Base-by-base conservation (phyloP, 2,113 vertebrate species). In the Corvus cornix region DNA sequence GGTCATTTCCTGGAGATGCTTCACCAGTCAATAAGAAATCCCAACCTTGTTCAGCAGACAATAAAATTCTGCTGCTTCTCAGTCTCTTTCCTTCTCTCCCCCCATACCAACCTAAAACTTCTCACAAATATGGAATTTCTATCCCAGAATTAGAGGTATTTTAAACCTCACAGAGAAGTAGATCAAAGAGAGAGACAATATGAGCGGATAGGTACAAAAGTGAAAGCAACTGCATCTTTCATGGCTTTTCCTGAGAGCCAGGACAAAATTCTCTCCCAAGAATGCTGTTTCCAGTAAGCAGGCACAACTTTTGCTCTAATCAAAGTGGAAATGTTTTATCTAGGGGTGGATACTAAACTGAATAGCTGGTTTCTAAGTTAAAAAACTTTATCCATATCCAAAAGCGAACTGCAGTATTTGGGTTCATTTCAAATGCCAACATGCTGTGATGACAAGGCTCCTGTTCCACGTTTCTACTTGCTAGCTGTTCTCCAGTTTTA, bases 21-120 rank as follows among this genome's bases (percentile, higher is more conserved):
- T 92, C 48, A 75, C 9, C 27, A 76, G 4, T 26, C 48, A 66
- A 1, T 39, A 51, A 37, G 14, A 66, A 55, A 88, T 39, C 55
- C 5, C 55, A 74, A 0, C 30, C 15, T 59, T 14, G 28, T 26
- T 46, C 23, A 69, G 17, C 13, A 85, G 56, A 16, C n/a, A 9
- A 43, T 78, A 66, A 78, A 66, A 78, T 33, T n/a, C 18, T 48
- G 9, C 24, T 63, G 5, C 13, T 90, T 60, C 13, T 74, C 51
- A 53, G 8, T 28, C 12, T 72, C 16, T 27, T 35, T 5, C 4
- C 2, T 7, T 4, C 6, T 13, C 5, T 9, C 5, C 18, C n/a
- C 9, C 6, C 14, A 10, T 12, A 86, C 1, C 18, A 63, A 46
- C 14, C 6, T n/a, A 27, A 44, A 55, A 21, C 18, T 55, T 58